Percentiles rank a stretch among this genome's conserved stretches.
Conservation (phyloP, 2,797 vertebrate genomes). For the Brotula barbata region DNA sequence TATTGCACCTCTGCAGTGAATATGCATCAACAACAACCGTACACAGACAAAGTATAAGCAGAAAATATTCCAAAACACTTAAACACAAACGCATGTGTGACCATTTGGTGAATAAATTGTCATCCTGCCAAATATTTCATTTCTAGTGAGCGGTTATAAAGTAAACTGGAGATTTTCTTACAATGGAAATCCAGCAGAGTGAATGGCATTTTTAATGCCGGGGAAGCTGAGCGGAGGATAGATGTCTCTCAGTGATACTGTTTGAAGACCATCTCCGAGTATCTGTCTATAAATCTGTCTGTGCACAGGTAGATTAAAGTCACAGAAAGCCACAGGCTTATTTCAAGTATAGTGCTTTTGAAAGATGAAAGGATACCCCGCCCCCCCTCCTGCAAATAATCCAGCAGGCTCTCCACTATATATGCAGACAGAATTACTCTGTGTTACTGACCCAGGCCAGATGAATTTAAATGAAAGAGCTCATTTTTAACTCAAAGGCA, state of each 20-base stretch:
- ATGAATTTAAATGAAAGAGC: no score
- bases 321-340: not conserved
- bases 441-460: no score
- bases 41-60: no score
- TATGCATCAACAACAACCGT: no score
- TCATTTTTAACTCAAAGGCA: no score
- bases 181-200: not conserved
- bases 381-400: no score
- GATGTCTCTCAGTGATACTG: not conserved
- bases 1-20: no score
- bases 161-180: not conserved
- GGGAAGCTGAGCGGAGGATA: not conserved
- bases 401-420: no score
- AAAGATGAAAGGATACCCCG: constrained; percentile 15
- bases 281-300: not conserved
- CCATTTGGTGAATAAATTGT: not conserved
- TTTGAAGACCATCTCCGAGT: not conserved
- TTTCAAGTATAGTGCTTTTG: not conserved
- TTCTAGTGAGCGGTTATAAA: not conserved
- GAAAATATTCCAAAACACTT: no score
- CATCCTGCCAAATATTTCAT: not conserved
- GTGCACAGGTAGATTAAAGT: not conserved
- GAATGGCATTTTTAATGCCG: not conserved
- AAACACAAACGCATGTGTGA: no score
- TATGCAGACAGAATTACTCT: no score